Evolutionary conservation across 2,113 vertebrate species (phyloP), one percentile per base, ranked within the genome.

Genomic region (Lepisosteus oculatus): DNA sequence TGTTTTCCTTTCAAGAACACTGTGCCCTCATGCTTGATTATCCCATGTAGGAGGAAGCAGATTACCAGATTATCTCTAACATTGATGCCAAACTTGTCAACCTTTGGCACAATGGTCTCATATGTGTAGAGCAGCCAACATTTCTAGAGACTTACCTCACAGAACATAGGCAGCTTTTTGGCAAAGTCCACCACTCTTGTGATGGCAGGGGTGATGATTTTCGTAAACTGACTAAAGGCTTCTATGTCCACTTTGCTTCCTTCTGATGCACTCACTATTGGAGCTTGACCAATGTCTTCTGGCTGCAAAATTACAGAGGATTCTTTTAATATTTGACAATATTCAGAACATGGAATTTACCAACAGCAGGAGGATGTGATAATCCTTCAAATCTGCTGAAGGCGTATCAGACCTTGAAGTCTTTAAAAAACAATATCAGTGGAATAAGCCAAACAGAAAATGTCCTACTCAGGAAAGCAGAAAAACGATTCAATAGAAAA

Each of bases 91-190:
- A 13, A 13, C n/a, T 6, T 59, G 4, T 59, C 3, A 59, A 13
- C 57, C 57, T 51, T 51, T 51, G 47, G 47, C 47, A 9, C 47
- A 5, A 51, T 51, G 47, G 47, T 9, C 47, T 5, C 5, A 51
- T 51, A 9, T 51, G 47, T 51, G 9, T 9, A 5, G 47, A 51
- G 9, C 1, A 51, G 47, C 47, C 47, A 51, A 51, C 5, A 9
- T 5, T 5, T 6, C 5, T 51, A 51, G 47, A 9, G 9, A 51
- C 80, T 93, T 86, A 99, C 97, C 96, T 99, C 97, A 92, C 96
- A 98, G 87, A 99, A 99, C 97, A 99, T 99, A 86, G 97, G 97
- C 92, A 99, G 93, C 90, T 99, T 99, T 98, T 99, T 99, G 96
- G 97, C 97, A 95, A 99, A 99, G 94, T 99, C 97, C 92, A 99